Conservation (phyloP, 2,797 vertebrate species). For the Semaprochilodus insignis region DNA sequence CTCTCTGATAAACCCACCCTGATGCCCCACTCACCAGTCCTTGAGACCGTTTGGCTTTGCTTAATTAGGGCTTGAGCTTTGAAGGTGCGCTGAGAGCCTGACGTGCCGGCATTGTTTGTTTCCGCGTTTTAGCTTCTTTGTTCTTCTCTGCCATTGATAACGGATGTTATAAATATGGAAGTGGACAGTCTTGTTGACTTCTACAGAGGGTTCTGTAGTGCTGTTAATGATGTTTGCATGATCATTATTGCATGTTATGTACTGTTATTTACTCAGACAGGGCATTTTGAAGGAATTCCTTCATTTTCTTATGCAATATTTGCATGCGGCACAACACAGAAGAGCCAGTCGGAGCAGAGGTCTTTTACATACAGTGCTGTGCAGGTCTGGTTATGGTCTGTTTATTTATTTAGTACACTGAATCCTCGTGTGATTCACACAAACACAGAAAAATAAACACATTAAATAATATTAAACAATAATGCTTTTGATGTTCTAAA, state of each 20-base stretch:
- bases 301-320: not conserved
- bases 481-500: too few species aligned
- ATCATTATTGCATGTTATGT: not conserved
- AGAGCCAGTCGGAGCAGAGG: too few species aligned
- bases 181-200: not conserved
- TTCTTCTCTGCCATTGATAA: not conserved
- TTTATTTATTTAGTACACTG: too few species aligned
- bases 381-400: too few species aligned
- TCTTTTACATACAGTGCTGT: too few species aligned
- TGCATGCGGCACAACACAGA: too few species aligned
- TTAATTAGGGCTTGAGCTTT: slow-evolving; percentile 9
- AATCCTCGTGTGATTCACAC: too few species aligned
- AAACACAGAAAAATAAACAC: too few species aligned
- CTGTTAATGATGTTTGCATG: not conserved
- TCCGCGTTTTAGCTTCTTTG: not conserved
- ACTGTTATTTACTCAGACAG: not conserved
- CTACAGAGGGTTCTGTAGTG: not conserved
- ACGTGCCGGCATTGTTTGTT: not conserved
- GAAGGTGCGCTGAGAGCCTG: not conserved
- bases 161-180: not conserved
- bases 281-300: not conserved
- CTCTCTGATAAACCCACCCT: slow-evolving; percentile 13
- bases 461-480: too few species aligned
- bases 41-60: slow-evolving; percentile 14
- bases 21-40: slow-evolving; percentile 8